Base-by-base conservation (phyloP, 2,797 vertebrate species). In the Anabas testudineus region DNA sequence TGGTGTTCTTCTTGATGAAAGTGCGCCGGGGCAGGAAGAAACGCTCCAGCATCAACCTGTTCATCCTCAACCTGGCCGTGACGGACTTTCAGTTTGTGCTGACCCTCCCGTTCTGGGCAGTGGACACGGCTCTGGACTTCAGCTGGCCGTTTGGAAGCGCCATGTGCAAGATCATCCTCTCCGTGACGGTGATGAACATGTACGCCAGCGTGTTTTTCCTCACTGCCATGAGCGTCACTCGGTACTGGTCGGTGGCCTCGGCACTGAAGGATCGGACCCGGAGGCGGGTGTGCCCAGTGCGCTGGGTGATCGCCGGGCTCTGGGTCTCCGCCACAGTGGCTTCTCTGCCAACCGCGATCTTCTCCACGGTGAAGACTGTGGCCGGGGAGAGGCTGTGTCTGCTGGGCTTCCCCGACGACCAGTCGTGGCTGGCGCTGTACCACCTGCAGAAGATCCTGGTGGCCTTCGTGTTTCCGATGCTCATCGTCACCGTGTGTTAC, bases 171-270 rank as follows among this genome's bases (percentile, higher is more conserved):
- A 94, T 95, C 85, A 54, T 95, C 60, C 90, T 94, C 2, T 95
- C 94, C 0, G 89, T 95, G 59, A 95, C 94, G 2, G 94, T 95
- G 64, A 94, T 95, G 93, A 95, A 95, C 93, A 95, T 95, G 95
- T 95, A 95, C 82, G 95, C 95, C 54, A 95, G 94, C 68, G 95
- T 95, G 24, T 95, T 95, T 12, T 95, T 94, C n/a, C 92, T 95
- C 67, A 95, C 94, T 0, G 94, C 95, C 13, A 95, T 95, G 95
- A 95, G 94, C 19, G 91, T 95, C 42, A 94, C 91, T 42, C 91
- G 95, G 52, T 95, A 95, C 91, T 91, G 92, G 76, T 93, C 92
- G 0, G 84, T 95, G 1, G 92, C 93, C 5, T 92, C 91, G 0
- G 87, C 91, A 0, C 71, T 94, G 53, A 91, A 90, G 36, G 88